Conservation (phyloP, 2,113 vertebrate genomes). For the Cinclus mexicanus region DNA sequence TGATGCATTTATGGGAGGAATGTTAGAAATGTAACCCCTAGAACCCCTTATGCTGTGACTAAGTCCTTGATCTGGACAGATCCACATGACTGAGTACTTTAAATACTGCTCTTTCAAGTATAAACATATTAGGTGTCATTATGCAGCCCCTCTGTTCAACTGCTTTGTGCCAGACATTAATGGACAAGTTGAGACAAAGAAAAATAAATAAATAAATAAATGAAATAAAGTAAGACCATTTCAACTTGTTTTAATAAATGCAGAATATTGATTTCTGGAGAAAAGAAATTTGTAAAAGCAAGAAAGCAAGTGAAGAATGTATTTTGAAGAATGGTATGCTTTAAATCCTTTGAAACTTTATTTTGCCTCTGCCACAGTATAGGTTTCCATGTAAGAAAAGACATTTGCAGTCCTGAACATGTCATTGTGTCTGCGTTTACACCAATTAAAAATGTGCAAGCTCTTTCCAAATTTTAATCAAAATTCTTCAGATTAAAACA, state of each 20-base stretch:
- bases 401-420: background rate
- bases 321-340: background rate
- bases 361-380: background rate
- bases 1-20: slow-evolving; percentile 17
- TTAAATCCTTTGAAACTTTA: background rate
- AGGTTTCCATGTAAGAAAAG: background rate
- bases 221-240: background rate
- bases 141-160: background rate
- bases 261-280: background rate
- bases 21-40: slow-evolving; percentile 6
- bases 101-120: slow-evolving; percentile 30
- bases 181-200: background rate
- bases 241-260: background rate
- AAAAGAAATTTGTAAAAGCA: background rate
- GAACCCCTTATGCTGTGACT: background rate
- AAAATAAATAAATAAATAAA: background rate
- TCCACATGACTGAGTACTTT: slow-evolving; percentile 24
- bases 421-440: background rate
- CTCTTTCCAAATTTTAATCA: background rate
- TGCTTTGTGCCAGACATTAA: background rate
- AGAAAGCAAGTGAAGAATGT: background rate
- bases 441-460: background rate
- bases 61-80: slow-evolving; percentile 16
- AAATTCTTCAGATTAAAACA: background rate
- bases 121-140: slow-evolving; percentile 19